These are phyloP conservation scores for Mesocricetus auratus DNA, from an alignment of 2,113 vertebrate species.

Conservation along the genomic window DNA sequence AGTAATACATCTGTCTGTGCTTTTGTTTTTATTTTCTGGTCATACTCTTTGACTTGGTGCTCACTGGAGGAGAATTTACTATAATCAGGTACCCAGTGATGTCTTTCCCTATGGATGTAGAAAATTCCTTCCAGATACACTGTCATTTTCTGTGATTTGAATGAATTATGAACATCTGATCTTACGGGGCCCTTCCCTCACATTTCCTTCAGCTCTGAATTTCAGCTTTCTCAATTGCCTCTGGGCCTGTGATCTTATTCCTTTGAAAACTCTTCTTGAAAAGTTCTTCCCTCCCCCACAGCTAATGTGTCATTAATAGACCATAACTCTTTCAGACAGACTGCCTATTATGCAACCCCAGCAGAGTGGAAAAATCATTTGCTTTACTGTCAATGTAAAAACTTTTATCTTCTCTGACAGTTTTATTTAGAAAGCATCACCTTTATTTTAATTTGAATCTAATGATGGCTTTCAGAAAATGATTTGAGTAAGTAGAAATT, in stretches of 20 bases:
- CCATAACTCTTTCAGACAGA: constrained; percentile 84
- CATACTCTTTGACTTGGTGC: not conserved
- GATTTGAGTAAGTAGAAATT: constrained; percentile 78
- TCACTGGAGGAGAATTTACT: not conserved
- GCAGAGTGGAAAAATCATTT: constrained; percentile 84
- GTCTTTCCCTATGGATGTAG: not conserved
- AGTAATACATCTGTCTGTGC: not conserved
- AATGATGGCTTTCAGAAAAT: constrained; percentile 82
- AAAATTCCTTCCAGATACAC: constrained; percentile 60
- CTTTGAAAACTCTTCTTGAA: constrained; percentile 67
- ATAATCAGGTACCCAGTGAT: not conserved
- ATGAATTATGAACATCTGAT: constrained; percentile 15
- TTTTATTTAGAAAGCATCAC: constrained; percentile 86
- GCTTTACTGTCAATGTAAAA: constrained; percentile 85
- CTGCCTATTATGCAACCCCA: constrained; percentile 80
- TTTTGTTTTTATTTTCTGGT: not conserved
- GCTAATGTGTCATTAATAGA: constrained; percentile 79
- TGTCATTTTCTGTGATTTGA: constrained; percentile 46
- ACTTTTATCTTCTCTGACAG: constrained; percentile 85
- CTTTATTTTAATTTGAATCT: constrained; percentile 86
- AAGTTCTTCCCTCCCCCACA: constrained; percentile 65
- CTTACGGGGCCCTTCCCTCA: constrained; percentile 19
- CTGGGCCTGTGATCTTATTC: constrained; percentile 62
- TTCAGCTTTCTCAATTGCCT: constrained; percentile 65
- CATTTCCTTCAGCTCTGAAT: constrained; percentile 1